Evolutionary conservation across 2,797 vertebrate species (phyloP), one percentile per base, ranked within the genome.

Genomic region (Hyperoplus immaculatus): DNA sequence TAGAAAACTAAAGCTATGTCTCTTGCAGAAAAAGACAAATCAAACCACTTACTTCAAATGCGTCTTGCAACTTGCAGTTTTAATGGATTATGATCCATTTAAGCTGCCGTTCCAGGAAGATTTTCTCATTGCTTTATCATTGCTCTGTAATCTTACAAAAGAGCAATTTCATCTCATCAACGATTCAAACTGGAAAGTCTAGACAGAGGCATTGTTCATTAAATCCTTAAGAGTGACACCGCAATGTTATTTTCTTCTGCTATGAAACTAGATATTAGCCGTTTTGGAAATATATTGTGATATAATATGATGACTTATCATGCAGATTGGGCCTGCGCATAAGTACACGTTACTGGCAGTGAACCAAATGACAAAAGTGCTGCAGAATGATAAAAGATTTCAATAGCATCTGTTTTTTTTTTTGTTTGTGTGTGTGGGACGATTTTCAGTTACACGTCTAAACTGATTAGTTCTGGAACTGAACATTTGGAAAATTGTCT

Each of bases 401-500:
- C 21, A 41, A 15, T 8, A 51, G 39, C n/a, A 15, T 16, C 21
- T 4, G 29, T 29, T 29, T 2, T 29, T 13, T 5, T 11, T 13
- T 15, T 8, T 21, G 21, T 21, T 4, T 47, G 66, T 62, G 21
- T 5, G 18, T 7, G 50, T n/a, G 38, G 36, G 29, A 29, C 29
- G 46, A 1, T 56, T n/a, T 21, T 16, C 69, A 38, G 59, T 45
- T 47, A 15, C 43, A 60, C 38, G 69, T 75, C 36, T n/a, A 15
- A 46, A 43, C 64, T 57, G 41, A 75, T 68, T 38, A 14, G 8
- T 21, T 75, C 61, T 67, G 63, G 21, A 21, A 21, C 21, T 21
- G 21, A 21, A 21, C 1, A 45, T 81, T 89, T 59, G 46, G 61
- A 66, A 84, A 83, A 85, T 60, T 46, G 69, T 11, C 72, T 56